Percentiles rank a stretch among this genome's conserved stretches.
phyloP scores from a whole-genome alignment of 1,140 invertebrate species.

The Heterodera schachtii region DNA sequence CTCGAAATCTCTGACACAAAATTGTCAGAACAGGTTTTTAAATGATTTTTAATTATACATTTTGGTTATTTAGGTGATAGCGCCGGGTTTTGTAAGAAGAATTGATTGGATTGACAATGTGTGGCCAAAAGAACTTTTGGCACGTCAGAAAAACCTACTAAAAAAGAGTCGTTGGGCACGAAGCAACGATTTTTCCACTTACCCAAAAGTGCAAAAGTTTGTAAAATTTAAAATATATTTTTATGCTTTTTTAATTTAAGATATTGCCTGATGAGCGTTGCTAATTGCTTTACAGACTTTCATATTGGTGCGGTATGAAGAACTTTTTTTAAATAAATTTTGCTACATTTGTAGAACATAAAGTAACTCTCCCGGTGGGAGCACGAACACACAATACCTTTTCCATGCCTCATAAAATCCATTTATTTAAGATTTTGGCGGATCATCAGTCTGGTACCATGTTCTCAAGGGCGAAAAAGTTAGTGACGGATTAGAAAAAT shows the following conservation, averaged over 20 bases:
- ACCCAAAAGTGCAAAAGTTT: slow-evolving; percentile 81
- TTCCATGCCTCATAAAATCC: too few relatives aligned
- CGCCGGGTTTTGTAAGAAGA: slow-evolving; percentile 74
- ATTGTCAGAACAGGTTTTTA: slow-evolving; percentile 33
- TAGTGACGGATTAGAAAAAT: too few relatives aligned
- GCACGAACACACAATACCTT: too few relatives aligned
- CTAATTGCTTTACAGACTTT: slow-evolving; percentile 96
- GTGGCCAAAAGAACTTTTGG: slow-evolving; percentile 91
- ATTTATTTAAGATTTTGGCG: slow-evolving; percentile 91
- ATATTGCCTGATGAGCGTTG: slow-evolving; percentile 96
- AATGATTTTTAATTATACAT: too few relatives aligned
- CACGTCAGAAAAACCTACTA: slow-evolving; percentile 75
- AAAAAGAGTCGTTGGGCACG: slow-evolving; percentile 10
- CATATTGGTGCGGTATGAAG: slow-evolving; percentile 77
- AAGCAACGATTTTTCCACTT: slow-evolving; percentile 67
- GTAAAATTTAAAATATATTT: too few relatives aligned
- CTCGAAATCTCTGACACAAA: slow-evolving; percentile 53
- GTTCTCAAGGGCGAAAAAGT: slow-evolving; percentile 76
- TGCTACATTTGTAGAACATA: too few relatives aligned
- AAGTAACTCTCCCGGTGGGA: too few relatives aligned
- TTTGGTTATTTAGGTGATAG: slow-evolving; percentile 46
- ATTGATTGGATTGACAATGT: slow-evolving; percentile 97
- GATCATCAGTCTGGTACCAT: slow-evolving; percentile 98
- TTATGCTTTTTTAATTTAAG: slow-evolving; percentile 79
- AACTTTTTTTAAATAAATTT: too few relatives aligned